A percentile compares a stretch with the other conserved stretches of the same genome.
Conservation (phyloP, 2,888 invertebrate genomes). For the Spisula solida region DNA sequence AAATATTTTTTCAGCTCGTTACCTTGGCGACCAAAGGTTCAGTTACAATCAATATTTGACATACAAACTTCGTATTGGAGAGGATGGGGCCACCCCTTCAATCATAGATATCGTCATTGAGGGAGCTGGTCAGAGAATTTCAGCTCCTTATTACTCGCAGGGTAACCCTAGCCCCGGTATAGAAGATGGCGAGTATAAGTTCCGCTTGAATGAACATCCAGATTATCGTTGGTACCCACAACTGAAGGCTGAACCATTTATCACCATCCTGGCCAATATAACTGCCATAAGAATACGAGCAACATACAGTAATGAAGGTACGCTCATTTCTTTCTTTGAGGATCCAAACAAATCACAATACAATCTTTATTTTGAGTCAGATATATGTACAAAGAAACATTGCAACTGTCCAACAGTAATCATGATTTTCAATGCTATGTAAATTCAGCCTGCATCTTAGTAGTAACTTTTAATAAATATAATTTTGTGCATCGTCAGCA, state of each 20-base stretch:
- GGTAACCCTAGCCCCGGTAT: constrained; percentile 93
- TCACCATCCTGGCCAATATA: constrained; percentile 96
- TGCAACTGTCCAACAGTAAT: no score
- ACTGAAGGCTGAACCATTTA: constrained; percentile 95
- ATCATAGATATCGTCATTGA: constrained; percentile 96
- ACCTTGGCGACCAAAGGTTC: constrained; percentile 89
- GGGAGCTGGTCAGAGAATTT: constrained; percentile 93
- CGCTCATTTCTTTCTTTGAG: no score
- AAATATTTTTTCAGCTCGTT: constrained; percentile 90
- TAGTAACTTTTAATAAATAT: no score
- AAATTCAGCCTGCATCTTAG: no score
- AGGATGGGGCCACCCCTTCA: constrained; percentile 92
- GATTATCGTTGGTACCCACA: constrained; percentile 98
- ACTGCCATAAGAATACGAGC: constrained; percentile 98
- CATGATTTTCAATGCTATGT: no score
- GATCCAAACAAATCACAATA: no score
- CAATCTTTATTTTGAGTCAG: no score
- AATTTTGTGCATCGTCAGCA: no score
- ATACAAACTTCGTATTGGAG: constrained; percentile 95
- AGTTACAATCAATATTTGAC: constrained; percentile 97
- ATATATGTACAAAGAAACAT: no score
- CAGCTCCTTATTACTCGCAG: constrained; percentile 97
- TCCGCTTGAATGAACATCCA: constrained; percentile 96
- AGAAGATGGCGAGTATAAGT: constrained; percentile 90
- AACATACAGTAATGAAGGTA: constrained; percentile 94